Base-by-base conservation (phyloP, 2,888 invertebrate genomes). In the Eristalis intricaria region DNA sequence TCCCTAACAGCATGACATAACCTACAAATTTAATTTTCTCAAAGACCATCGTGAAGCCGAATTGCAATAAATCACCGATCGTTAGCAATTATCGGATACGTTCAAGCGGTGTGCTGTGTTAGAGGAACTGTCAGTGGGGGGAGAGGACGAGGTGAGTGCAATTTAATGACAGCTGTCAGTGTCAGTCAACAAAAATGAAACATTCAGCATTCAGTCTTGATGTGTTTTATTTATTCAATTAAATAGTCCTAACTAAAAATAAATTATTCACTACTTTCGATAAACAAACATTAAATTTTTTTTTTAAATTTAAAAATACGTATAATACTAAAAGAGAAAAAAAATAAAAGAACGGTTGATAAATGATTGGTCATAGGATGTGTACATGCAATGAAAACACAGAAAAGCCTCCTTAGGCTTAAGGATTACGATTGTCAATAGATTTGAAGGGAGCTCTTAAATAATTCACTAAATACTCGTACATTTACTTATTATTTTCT, bases 241-340 rank as follows among this genome's bases (percentile, higher is more conserved):
- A 79, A 83, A 84, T 79, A 75, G 22, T 71, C 80, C 87, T 87
- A 84, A 50, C 79, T 87, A 87, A 69, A 22, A 87, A 87, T 84
- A 87, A 87, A 84, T 87, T 87, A 84, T 69, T 79, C 71, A 73
- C 87, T 87, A 80, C 69, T 71, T 71, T 40, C 60, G 61, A 63
- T 60, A 69, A 38, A 58, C 15, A 29, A 58, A 56, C 76, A 29
- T 23, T 58, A 23, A 23, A 26, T 3, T n/a, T 60, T 1, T 60
- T 13, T 23, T 2, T 58, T 15, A 70, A 22, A 26, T 73, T 23
- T 2, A 64, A 22, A 70, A 22, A 26, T 73, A 76, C 50, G 43
- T 61, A 61, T 70, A 86, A 58, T 69, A 76, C 70, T 71, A 73
- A 71, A 82, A 61, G 35, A 23, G 26, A 70, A 50, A 43, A 70